Conservation (phyloP, 2,888 invertebrate species). For the Pseudanteris insignis region DNA sequence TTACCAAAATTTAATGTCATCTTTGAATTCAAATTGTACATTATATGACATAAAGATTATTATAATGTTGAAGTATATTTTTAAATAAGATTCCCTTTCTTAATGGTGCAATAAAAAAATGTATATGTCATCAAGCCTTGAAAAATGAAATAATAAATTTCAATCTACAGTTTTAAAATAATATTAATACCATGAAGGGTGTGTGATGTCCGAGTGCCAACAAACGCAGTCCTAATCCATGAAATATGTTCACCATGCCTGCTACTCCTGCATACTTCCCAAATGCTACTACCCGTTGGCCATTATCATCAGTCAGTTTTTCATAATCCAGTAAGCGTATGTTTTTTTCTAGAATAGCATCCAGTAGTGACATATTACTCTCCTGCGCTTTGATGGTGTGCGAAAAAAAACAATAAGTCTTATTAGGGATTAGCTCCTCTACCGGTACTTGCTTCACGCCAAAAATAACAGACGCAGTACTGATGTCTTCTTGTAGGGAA, state of each 20-base stretch:
- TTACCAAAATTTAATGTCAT: no score
- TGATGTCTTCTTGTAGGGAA: conserved; percentile 93
- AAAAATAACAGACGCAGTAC: conserved; percentile 94
- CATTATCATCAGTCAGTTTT: conserved; percentile 88
- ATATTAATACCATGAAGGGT: conserved; percentile 87
- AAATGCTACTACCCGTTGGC: conserved; percentile 95
- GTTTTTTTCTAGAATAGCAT: conserved; percentile 95
- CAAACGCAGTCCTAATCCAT: conserved; percentile 92
- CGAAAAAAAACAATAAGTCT: conserved; percentile 98
- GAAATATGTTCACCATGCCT: conserved; percentile 98
- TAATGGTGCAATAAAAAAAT: no score
- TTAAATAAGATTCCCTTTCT: no score
- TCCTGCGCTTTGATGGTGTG: conserved; percentile 99
- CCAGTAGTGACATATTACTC: conserved; percentile 95
- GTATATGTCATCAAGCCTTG: no score
- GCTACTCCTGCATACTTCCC: conserved; percentile 99
- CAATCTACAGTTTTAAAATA: no score
- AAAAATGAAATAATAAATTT: no score
- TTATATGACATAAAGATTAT: no score
- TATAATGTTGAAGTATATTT: no score
- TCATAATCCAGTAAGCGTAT: conserved; percentile 98
- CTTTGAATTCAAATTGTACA: no score
- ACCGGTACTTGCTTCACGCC: conserved; percentile 97
- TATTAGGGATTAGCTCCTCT: conserved; percentile 91
- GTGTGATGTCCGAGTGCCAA: conserved; percentile 98